These are phyloP conservation scores for Malaclemys terrapin DNA, from an alignment of 2,113 vertebrate genomes.

Conservation along the genomic window DNA sequence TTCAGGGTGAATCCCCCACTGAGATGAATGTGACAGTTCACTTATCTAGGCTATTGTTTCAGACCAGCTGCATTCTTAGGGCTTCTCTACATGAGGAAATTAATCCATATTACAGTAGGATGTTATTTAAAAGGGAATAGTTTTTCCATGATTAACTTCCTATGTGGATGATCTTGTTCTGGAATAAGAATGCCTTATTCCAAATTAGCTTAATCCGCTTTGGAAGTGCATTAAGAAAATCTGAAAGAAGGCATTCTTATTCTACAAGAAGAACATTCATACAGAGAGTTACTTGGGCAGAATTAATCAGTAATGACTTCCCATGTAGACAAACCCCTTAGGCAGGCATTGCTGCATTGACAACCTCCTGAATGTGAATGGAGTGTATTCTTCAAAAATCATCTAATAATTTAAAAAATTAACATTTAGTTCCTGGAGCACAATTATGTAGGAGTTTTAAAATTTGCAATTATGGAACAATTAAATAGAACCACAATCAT, in stretches of 20 bases:
- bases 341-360: neutral
- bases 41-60: neutral
- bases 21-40: neutral
- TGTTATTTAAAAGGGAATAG: neutral
- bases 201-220: neutral
- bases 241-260: neutral
- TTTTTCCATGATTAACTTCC: neutral
- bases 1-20: neutral
- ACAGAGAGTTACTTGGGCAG: neutral
- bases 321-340: neutral
- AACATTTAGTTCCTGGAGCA: neutral
- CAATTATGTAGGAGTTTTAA: neutral
- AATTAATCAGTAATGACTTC: neutral
- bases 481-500: neutral
- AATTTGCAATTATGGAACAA: neutral
- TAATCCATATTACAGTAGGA: neutral
- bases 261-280: neutral
- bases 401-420: neutral
- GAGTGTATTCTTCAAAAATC: neutral
- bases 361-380: no score
- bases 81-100: neutral
- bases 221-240: no score
- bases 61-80: neutral
- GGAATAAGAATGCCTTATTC: neutral
- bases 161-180: neutral